Evolutionary conservation across 2,113 vertebrate species (phyloP).

Genomic region (Haemorhous mexicanus): DNA sequence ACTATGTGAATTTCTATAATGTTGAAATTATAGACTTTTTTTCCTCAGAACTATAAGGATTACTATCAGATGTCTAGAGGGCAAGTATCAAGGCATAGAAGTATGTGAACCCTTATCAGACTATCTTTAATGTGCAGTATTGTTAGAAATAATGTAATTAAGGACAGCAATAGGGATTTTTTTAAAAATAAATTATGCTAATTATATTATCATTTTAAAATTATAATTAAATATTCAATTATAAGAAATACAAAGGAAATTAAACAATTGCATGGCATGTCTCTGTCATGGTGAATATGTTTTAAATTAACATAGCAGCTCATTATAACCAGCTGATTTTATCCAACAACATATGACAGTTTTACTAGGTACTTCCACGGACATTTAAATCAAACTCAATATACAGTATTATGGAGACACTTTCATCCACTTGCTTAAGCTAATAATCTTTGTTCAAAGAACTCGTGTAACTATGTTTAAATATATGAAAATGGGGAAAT

Average conservation of each 20-base stretch:
- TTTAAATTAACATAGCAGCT: conserved; percentile 37
- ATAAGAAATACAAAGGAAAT: conserved; percentile 35
- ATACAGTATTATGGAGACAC: background rate
- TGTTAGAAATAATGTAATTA: conserved; percentile 49
- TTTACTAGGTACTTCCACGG: background rate
- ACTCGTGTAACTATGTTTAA: background rate
- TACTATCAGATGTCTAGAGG: background rate
- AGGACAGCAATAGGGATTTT: background rate
- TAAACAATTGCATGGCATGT: conserved; percentile 35
- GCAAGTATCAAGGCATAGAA: background rate
- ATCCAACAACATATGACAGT: background rate
- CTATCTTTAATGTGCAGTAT: background rate
- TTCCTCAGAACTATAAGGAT: background rate
- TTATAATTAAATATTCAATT: conserved; percentile 57
- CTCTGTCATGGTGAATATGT: conserved; percentile 58
- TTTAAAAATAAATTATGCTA: conserved; percentile 34
- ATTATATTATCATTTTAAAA: background rate
- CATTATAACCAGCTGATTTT: conserved; percentile 47
- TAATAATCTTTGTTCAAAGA: background rate
- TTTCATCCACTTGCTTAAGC: background rate
- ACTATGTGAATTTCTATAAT: background rate
- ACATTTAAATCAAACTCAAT: background rate
- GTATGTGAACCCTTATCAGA: background rate
- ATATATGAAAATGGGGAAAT: background rate
- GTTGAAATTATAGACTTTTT: background rate